Evolutionary conservation across 2,113 vertebrate species (phyloP), one percentile per base, ranked within the genome.

Genomic region (Podiceps cristatus): DNA sequence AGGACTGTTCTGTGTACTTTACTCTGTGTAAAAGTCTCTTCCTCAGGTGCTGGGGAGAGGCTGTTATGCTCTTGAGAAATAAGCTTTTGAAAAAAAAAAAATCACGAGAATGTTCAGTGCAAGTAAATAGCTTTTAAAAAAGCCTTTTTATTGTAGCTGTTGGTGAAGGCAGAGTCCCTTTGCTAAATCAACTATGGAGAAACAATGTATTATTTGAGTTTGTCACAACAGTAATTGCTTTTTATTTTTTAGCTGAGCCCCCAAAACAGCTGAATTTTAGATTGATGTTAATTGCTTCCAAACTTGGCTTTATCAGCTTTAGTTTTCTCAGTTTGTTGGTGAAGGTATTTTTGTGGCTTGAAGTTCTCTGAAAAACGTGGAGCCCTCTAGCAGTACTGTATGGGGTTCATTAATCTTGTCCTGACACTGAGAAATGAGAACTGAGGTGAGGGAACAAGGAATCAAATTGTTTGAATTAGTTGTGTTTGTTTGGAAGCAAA

Each of bases 381-480:
- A 81, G 86, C 73, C 94, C 81, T 92, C 91, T 55, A 72, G 94
- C 93, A 88, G 37, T 8, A 15, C 50, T 27, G 53, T 42, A 75
- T 66, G 75, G 0, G 11, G 58, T 90, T 93, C 91, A 96, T 97
- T 97, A 96, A 96, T 97, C 86, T 97, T 44, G 18, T 24, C 94
- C 35, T 64, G 91, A 93, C 94, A 96, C 91, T 95, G 94, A 97
- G 91, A 80, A 97, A 96, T 11, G 95, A 91, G 93, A 90, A 87
- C 74, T 80, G 62, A 73, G 80, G 67, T 76, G 86, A 82, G 74
- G 42, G 74, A 96, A 50, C 13, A 40, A 64, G 69, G 86, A 88
- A 73, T 53, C 69, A 33, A 6, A 89, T 69, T 0, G 31, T 19
- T 23, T 58, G 77, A 74, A 66, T 79, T 68, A 80, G 60, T 17